Evolutionary conservation across 2,113 vertebrate genomes (phyloP).

Genomic region (Elgaria multicarinata): DNA sequence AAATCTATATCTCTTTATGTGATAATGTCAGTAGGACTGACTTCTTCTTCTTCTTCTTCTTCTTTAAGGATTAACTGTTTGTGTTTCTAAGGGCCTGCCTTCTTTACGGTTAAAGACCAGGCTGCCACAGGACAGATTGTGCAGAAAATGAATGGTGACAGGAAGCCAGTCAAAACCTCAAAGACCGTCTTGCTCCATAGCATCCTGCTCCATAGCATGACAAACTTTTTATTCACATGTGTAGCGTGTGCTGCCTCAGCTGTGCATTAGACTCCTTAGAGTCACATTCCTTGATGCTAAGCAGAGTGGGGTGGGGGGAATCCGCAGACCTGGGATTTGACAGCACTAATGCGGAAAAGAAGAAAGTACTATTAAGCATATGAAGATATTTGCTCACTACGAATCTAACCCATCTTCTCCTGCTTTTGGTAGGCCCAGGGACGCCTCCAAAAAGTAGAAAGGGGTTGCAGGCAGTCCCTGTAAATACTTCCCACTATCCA

Average conservation of each 20-base stretch:
- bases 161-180: conserved; percentile 50
- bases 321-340: too few relatives aligned
- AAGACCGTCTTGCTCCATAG: conserved; percentile 49
- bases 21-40: conserved; percentile 67
- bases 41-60: conserved; percentile 25
- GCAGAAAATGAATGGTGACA: conserved; percentile 68
- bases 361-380: too few relatives aligned
- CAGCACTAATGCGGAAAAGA: too few relatives aligned
- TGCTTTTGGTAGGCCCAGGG: too few relatives aligned
- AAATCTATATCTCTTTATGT: conserved; percentile 68
- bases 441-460: too few relatives aligned
- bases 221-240: conserved; percentile 15
- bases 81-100: conserved; percentile 16
- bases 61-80: conserved; percentile 74
- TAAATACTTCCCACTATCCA: too few relatives aligned
- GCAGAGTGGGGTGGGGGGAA: too few relatives aligned
- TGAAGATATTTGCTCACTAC: too few relatives aligned
- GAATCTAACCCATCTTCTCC: too few relatives aligned
- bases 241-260: neutral
- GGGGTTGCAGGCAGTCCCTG: too few relatives aligned
- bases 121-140: conserved; percentile 71
- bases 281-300: neutral
- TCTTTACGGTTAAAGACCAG: conserved; percentile 75
- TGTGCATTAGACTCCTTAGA: neutral
- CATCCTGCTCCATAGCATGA: conserved; percentile 58